Conservation (phyloP, 2,113 vertebrate species). For the Grammatotria lemairii region DNA sequence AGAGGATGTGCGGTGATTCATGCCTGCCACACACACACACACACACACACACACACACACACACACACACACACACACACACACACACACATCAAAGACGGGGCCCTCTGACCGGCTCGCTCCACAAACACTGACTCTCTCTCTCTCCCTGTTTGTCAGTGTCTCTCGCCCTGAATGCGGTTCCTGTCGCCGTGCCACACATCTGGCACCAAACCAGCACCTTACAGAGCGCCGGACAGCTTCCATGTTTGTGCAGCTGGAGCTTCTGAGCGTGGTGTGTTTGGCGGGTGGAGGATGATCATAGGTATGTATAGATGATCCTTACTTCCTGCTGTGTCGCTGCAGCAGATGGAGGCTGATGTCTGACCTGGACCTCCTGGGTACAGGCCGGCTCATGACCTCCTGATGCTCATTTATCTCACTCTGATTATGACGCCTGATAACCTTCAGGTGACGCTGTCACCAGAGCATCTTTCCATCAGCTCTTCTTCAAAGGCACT, state of each 20-base stretch:
- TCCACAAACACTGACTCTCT: fast-evolving
- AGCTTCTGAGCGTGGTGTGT: not conserved
- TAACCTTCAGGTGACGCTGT: not conserved
- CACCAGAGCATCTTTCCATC: not conserved
- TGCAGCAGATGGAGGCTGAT: not conserved
- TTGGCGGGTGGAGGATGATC: not conserved
- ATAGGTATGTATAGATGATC: not conserved
- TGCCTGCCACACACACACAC: not conserved
- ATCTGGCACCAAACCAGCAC: not conserved
- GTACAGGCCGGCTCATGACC: not conserved
- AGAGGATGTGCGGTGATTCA: not conserved
- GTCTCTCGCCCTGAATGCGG: not conserved
- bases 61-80: not conserved
- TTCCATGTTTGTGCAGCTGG: not conserved
- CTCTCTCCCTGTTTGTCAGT: not conserved
- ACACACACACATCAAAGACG: not conserved
- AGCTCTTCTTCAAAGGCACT: not conserved
- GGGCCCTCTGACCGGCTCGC: not conserved
- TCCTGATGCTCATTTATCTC: not conserved
- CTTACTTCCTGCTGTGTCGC: not conserved
- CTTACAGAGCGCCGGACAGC: not conserved
- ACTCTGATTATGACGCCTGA: not conserved
- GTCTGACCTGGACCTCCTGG: not conserved
- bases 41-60: not conserved
- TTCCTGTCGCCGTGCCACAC: not conserved